Base-by-base conservation (phyloP, 1,140 invertebrate genomes). In the Philopotamus ludificatus region DNA sequence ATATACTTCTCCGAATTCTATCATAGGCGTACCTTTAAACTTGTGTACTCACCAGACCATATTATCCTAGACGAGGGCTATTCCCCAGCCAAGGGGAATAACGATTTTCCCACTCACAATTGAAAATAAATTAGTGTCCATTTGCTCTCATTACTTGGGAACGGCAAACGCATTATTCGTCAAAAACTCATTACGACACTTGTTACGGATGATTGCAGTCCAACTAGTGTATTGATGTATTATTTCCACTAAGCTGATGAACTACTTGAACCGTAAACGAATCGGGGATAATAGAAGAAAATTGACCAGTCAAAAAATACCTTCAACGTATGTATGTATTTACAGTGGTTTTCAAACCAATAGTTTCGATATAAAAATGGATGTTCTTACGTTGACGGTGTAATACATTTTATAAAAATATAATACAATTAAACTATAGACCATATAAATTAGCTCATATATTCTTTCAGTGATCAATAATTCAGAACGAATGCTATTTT, bases 111-210 rank as follows among this genome's bases (percentile, higher is more conserved):
- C 34, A 16, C 58, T 44, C 23, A 67, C 66, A 67, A 67, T 67
- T 67, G 66, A 45, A 67, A 67, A 67, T 67, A 63, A 63, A 67
- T 67, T 67, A 67, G 60, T 53, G 44, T 21, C 53, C 60, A 67
- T 67, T 63, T 62, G 12, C 51, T 55, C 60, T 63, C 60, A 60
- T 63, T 63, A 67, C 58, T 63, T 60, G 57, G 55, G 47, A 47
- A 50, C 25, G 42, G 12, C 21, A 25, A 47, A 23, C 26, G 22
- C 49, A 28, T 62, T 62, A 66, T 62, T 66, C 57, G 65, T 66
- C 65, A 61, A 66, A 66, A 66, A 62, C 65, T 61, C 65, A 66
- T 66, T 66, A 66, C 58, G 25, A 51, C 22, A 34, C 21, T 54
- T 34, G 58, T 55, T 41, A 50, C 45, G 26, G 47, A 28, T 55